A percentile compares a stretch with the other conserved stretches of the same genome.
Evolutionary conservation across 2,113 vertebrate species (phyloP).

Genomic region (Ploceus nigricollis): DNA sequence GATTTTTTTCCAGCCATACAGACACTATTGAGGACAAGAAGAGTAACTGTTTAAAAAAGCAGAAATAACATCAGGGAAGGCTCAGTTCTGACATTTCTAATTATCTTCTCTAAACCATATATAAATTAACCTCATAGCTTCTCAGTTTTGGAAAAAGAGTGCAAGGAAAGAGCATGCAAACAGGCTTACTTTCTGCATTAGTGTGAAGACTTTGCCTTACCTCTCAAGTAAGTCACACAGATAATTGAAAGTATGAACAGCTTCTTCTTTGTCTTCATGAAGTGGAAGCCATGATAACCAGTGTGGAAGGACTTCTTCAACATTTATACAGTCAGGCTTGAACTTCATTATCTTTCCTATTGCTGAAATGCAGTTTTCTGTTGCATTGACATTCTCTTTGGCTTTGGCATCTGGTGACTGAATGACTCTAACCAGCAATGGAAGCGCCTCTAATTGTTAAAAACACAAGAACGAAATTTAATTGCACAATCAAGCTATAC

Average conservation of each 20-base stretch:
- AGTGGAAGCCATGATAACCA: conserved; percentile 97
- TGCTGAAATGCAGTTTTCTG: conserved; percentile 98
- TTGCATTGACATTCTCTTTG: conserved; percentile 97
- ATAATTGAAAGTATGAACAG: conserved; percentile 93
- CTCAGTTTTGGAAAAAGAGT: not conserved
- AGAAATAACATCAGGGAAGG: not conserved
- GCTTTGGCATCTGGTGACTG: conserved; percentile 88
- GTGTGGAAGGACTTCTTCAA: conserved; percentile 92
- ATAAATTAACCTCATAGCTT: not conserved
- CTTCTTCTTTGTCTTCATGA: conserved; percentile 98
- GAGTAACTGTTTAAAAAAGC: not conserved
- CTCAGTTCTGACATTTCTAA: not conserved
- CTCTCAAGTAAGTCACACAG: conserved; percentile 97
- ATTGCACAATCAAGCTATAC: not conserved
- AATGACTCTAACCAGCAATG: conserved; percentile 90
- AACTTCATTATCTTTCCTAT: conserved; percentile 97
- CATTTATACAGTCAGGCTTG: conserved; percentile 90
- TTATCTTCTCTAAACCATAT: not conserved
- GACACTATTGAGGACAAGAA: not conserved
- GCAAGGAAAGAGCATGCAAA: not conserved
- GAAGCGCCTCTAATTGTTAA: conserved; percentile 83
- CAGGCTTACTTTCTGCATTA: not conserved
- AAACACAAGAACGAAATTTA: not conserved
- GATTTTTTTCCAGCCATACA: not conserved
- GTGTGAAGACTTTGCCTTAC: conserved; percentile 56